phyloP scores from a whole-genome alignment of 2,888 invertebrate genomes.

The Cephus spinipes region DNA sequence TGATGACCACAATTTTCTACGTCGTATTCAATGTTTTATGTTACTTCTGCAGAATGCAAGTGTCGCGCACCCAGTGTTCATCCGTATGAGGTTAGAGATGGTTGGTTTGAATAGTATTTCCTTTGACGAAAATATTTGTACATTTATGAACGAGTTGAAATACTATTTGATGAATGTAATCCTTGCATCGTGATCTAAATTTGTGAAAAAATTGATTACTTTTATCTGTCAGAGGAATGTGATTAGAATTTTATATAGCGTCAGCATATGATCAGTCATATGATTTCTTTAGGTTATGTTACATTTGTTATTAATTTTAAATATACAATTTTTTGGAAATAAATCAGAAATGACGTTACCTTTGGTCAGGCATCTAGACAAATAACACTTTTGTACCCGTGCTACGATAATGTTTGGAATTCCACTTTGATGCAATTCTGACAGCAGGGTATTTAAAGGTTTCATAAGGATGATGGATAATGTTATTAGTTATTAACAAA shows the following conservation, averaged over 20 bases:
- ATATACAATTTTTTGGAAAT: slow-evolving; percentile 20
- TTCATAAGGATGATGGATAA: slow-evolving; percentile 18
- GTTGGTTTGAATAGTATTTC: background rate
- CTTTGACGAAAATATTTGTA: background rate
- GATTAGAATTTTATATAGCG: background rate
- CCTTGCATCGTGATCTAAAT: background rate
- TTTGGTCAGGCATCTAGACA: slow-evolving; percentile 26
- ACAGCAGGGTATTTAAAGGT: background rate
- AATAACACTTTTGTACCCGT: slow-evolving; percentile 7
- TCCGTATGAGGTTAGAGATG: background rate
- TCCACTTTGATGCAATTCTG: background rate
- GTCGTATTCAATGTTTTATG: background rate
- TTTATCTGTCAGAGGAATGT: background rate
- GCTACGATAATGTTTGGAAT: background rate
- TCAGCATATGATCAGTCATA: background rate
- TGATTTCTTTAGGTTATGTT: slow-evolving; percentile 22
- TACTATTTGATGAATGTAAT: background rate
- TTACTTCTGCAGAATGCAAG: background rate
- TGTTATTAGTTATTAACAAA: slow-evolving; percentile 12
- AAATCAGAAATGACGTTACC: slow-evolving; percentile 29
- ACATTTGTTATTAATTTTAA: slow-evolving; percentile 19
- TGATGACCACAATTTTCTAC: background rate
- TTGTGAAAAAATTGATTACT: background rate
- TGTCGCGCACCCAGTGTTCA: background rate
- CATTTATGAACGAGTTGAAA: background rate